Percentiles rank a stretch among this genome's conserved stretches.
phyloP scores from a whole-genome alignment of 2,797 vertebrate genomes.

The Crenuchus spilurus region DNA sequence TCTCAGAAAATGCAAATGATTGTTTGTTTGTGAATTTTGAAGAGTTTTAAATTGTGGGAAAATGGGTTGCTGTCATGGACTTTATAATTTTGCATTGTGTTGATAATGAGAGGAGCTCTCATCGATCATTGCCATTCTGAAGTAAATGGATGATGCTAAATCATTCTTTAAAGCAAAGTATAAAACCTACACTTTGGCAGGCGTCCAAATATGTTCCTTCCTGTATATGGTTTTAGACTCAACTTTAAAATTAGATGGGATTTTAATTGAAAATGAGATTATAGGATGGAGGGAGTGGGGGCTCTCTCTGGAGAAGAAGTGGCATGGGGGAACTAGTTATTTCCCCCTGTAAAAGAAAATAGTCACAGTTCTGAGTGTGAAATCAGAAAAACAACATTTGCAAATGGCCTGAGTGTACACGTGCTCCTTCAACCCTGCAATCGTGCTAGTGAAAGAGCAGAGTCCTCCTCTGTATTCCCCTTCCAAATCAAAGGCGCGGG shows the following conservation, averaged over 20 bases:
- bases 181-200: constrained; percentile 86
- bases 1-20: constrained; percentile 48
- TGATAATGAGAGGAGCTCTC: constrained; percentile 42
- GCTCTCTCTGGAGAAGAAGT: constrained; percentile 84
- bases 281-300: constrained; percentile 51
- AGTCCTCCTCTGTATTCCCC: constrained; percentile 89
- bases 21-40: constrained; percentile 47
- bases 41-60: constrained; percentile 37
- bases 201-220: constrained; percentile 97
- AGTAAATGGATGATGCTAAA: constrained; percentile 79
- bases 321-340: constrained; percentile 82
- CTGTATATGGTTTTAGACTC: constrained; percentile 97
- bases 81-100: constrained; percentile 36
- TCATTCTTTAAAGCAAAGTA: constrained; percentile 86
- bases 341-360: constrained; percentile 50
- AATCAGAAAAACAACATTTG: constrained; percentile 90
- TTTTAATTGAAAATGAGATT: constrained; percentile 96
- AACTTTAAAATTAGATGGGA: constrained; percentile 96
- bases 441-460: constrained; percentile 89
- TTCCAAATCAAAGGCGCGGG: constrained; percentile 87
- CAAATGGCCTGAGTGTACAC: constrained; percentile 83
- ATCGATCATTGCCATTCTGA: constrained; percentile 78
- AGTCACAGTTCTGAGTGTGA: constrained; percentile 84
- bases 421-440: constrained; percentile 72
- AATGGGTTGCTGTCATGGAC: constrained; percentile 31